phyloP scores from a whole-genome alignment of 2,113 vertebrate genomes.

The Halichoerus grypus region DNA sequence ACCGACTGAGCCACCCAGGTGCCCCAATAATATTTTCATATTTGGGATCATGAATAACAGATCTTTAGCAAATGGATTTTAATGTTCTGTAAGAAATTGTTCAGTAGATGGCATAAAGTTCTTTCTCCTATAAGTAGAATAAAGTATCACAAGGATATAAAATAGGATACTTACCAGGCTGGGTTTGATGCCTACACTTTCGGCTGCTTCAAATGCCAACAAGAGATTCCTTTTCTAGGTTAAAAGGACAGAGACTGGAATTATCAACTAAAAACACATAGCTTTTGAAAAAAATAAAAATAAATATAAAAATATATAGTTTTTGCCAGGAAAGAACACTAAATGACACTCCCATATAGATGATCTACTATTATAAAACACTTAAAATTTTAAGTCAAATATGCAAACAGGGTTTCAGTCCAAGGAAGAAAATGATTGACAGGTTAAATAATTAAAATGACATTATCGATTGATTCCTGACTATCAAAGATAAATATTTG shows the following conservation, averaged over 20 bases:
- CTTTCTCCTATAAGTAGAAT: not conserved
- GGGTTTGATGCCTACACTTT: slow-evolving; percentile 97
- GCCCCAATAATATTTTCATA: not conserved
- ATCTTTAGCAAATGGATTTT: not conserved
- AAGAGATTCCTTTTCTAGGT: slow-evolving; percentile 95
- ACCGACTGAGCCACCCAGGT: not conserved
- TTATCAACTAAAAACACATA: slow-evolving; percentile 45
- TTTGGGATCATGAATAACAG: not conserved
- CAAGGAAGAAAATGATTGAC: not conserved
- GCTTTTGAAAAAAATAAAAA: not conserved
- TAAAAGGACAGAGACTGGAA: slow-evolving; percentile 79
- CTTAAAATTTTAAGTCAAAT: not conserved
- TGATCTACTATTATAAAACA: not conserved
- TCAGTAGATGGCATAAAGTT: not conserved
- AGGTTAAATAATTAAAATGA: not conserved
- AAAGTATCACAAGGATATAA: not conserved
- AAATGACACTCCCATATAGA: not conserved
- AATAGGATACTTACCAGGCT: slow-evolving; percentile 93
- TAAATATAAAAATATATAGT: not conserved
- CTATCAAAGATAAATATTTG: not conserved
- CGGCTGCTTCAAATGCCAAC: slow-evolving; percentile 97
- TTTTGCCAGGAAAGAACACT: slow-evolving; percentile 16
- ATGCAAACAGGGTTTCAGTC: not conserved
- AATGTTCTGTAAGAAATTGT: not conserved
- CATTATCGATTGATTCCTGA: not conserved